Evolutionary conservation across 1,140 invertebrate genomes (phyloP).

Genomic region (Ridgeia piscesae): DNA sequence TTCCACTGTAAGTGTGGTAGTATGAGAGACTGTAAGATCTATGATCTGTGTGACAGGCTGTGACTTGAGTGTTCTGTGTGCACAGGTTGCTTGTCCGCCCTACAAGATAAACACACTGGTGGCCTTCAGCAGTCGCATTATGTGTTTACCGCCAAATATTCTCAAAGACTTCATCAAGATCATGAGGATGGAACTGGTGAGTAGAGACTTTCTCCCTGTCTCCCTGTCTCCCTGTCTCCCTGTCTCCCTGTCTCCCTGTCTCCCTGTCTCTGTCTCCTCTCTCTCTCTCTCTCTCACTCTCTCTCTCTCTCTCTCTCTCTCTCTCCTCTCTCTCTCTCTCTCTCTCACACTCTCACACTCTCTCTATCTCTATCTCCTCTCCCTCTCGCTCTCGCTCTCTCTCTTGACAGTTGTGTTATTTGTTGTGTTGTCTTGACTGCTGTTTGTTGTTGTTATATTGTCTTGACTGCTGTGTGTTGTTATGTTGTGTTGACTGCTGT

Average conservation of each 20-base stretch:
- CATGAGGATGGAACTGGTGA: conserved; percentile 77
- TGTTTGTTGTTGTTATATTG: too few relatives aligned
- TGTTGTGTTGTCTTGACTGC: too few relatives aligned
- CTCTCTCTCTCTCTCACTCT: neutral
- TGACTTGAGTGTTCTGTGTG: conserved; percentile 1
- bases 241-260: neutral
- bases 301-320: neutral
- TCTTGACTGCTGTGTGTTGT: too few relatives aligned
- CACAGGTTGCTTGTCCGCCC: conserved; percentile 68
- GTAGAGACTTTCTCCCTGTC: conserved; percentile 17
- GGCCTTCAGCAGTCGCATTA: conserved; percentile 74
- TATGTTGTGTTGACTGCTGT: too few relatives aligned
- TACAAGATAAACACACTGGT: conserved; percentile 85
- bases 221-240: neutral
- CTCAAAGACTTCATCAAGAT: conserved; percentile 90
- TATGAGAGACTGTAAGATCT: too few relatives aligned
- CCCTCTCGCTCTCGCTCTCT: too few relatives aligned
- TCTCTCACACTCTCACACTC: too few relatives aligned
- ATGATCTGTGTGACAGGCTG: too few relatives aligned
- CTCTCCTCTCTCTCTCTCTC: neutral
- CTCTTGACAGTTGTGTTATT: too few relatives aligned
- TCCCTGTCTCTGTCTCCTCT: neutral
- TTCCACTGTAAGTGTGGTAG: too few relatives aligned
- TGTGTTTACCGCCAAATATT: conserved; percentile 79
- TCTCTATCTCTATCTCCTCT: too few relatives aligned